Evolutionary conservation across 2,797 vertebrate genomes (phyloP), one percentile per base, ranked within the genome.

Genomic region (Poeciliopsis turneri): DNA sequence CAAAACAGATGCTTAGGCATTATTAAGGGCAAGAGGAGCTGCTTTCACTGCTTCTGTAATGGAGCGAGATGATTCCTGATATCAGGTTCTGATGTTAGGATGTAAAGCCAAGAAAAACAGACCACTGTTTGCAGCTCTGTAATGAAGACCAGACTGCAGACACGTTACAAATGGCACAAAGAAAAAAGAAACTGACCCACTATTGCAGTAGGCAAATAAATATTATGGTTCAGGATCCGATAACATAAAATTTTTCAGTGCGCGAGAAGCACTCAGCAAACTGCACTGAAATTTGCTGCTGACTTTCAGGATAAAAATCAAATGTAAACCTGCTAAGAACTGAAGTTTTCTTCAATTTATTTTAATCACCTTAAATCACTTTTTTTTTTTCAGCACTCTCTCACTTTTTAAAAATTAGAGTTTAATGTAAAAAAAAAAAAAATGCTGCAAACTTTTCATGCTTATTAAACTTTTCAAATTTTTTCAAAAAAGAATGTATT

Each of bases 21-120:
- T 72, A 68, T 79, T 68, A 43, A 47, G 46, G 47, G 81, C 15
- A 75, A 83, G 11, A 47, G 61, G 64, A 80, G 78, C 82, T 77
- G 80, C 70, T 46, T 55, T 79, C 75, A 84, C 74, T 82, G 82
- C 76, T 93, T 93, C 92, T 91, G 89, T 88, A 92, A 93, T 80
- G 76, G 71, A 83, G 79, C 0, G 2, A 78, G 72, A 55, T 30
- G 79, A 71, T 84, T 90, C 72, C 86, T 82, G 66, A 90, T 92
- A 92, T 91, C 77, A 77, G 82, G 84, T 87, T 91, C 83, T 87
- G 66, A 80, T 90, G 83, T 90, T 83, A 70, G 68, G 77, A 75
- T 55, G 64, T 46, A n/a, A 59, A 1, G 90, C 93, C 92, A 95
- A 93, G 84, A 87, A 92, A 90, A 95, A 95, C 90, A 93, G 87